phyloP scores from a whole-genome alignment of 2,797 vertebrate species.

The Sternarchorhynchus goeldii region DNA sequence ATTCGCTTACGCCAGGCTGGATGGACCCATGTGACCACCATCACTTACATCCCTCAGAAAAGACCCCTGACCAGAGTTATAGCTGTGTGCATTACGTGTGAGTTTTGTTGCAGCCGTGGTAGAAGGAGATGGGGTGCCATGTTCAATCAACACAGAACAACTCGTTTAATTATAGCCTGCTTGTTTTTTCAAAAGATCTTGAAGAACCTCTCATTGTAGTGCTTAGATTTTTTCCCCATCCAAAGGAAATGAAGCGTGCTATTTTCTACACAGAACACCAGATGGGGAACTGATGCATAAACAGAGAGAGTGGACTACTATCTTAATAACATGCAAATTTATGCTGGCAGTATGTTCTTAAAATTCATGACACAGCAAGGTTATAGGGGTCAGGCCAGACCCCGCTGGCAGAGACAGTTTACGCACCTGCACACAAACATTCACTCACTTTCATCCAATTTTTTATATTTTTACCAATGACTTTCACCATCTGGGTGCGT shows the following conservation, averaged over 20 bases:
- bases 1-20: constrained; percentile 6
- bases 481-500: background rate
- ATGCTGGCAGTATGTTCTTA: constrained; percentile 37
- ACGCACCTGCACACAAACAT: constrained; percentile 10
- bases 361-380: constrained; percentile 51
- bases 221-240: background rate
- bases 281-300: constrained; percentile 39
- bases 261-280: constrained; percentile 34
- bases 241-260: constrained; percentile 30
- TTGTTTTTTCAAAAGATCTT: constrained; percentile 31
- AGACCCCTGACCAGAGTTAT: constrained; percentile 19
- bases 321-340: constrained; percentile 47
- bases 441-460: background rate
- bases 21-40: constrained; percentile 15
- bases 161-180: constrained; percentile 35
- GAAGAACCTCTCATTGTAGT: constrained; percentile 18
- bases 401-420: constrained; percentile 30
- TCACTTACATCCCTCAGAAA: constrained; percentile 2
- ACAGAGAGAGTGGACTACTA: constrained; percentile 15
- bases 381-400: constrained; percentile 26
- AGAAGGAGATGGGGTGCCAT: constrained; percentile 6
- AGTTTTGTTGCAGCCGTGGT: constrained; percentile 16
- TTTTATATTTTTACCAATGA: background rate
- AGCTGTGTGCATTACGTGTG: background rate
- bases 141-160: constrained; percentile 15